phyloP scores from a whole-genome alignment of 1,140 invertebrate species.

The Penaeus indicus region DNA sequence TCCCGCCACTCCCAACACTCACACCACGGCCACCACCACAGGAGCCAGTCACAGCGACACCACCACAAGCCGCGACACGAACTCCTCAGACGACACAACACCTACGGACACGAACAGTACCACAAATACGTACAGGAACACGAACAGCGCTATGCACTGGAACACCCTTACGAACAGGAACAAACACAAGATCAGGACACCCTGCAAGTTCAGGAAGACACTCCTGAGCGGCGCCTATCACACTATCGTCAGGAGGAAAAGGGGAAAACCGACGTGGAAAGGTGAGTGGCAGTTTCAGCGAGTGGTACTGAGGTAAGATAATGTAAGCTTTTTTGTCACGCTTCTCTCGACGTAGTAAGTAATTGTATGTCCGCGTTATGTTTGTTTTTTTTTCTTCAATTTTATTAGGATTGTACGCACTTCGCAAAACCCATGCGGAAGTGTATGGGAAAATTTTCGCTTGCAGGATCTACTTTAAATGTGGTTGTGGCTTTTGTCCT shows the following conservation, averaged over 20 bases:
- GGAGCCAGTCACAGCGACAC: constrained; percentile 36
- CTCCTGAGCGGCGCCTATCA: constrained; percentile 21
- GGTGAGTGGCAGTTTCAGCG: constrained; percentile 8
- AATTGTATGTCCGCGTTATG: background rate
- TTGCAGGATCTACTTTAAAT: no score
- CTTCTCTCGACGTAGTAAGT: background rate
- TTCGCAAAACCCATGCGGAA: no score
- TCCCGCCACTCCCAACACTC: constrained; percentile 23
- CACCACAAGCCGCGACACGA: constrained; percentile 33
- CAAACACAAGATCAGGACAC: background rate
- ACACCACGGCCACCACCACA: constrained; percentile 41
- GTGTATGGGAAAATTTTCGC: no score
- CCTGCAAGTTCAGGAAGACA: no score
- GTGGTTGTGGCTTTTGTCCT: no score
- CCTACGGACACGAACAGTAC: constrained; percentile 53
- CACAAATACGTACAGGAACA: constrained; percentile 43
- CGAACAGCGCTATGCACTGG: constrained; percentile 18
- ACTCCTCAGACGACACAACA: constrained; percentile 41
- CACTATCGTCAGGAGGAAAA: constrained; percentile 58
- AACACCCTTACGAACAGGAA: constrained; percentile 1
- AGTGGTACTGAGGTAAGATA: no score
- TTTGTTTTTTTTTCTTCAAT: background rate
- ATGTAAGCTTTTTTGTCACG: background rate
- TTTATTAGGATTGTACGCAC: background rate
- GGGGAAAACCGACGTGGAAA: constrained; percentile 51